Base-by-base conservation (phyloP, 2,797 vertebrate genomes). In the Poeciliopsis gracilis region DNA sequence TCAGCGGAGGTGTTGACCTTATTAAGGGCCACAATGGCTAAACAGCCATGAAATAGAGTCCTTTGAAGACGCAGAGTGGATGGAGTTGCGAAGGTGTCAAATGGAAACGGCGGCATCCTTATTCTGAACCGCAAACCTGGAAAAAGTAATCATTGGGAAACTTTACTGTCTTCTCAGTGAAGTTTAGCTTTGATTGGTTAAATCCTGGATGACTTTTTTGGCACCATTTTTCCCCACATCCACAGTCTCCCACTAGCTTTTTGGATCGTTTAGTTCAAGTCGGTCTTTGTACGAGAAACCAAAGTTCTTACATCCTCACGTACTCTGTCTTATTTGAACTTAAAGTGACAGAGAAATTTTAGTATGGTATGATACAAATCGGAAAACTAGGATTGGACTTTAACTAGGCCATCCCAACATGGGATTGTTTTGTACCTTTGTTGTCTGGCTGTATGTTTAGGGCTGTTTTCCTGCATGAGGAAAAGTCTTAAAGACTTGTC, bases 11-110 rank as follows among this genome's bases (percentile, higher is more conserved):
- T 84, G 89, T 91, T 89, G 72, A 86, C 73, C 84, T 88, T 88
- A 92, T 93, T 85, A 91, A 81, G 69, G 79, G 61, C 78, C 81
- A 93, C 91, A 93, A 89, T 90, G 80, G 80, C 85, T 77, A 85
- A 88, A 88, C 38, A 38, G 77, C 79, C 30, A 78, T 84, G 83
- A 92, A 89, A 91, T 88, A 86, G 86, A 92, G 78, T 84, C 67
- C 73, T 90, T 72, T 82, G 43, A 84, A 51, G 67, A 33, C 38
- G 51, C 57, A 85, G 77, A 79, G 78, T 72, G 47, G 75, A n/a
- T 4, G 12, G 33, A 85, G 80, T 78, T 46, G 51, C 74, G 8
- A 70, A 70, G 73, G 70, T 78, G 82, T 91, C 84, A 82, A 51
- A 77, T 84, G 71, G 63, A 36, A 75, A 74, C 23, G 16, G 51